phyloP scores from a whole-genome alignment of 2,888 invertebrate species.

The Chrysolina americana region DNA sequence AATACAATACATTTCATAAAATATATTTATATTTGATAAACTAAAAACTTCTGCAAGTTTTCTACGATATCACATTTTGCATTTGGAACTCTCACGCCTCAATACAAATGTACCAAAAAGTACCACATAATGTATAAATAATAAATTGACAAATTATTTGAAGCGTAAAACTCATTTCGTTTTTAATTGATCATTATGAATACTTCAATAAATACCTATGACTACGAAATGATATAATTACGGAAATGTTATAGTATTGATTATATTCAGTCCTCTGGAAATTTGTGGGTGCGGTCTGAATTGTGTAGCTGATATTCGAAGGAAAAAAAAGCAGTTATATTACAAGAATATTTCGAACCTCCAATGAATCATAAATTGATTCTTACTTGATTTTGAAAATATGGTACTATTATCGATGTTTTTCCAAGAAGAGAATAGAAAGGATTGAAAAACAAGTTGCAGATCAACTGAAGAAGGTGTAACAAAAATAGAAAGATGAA shows the following conservation, averaged over 20 bases:
- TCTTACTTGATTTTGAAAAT: too few relatives aligned
- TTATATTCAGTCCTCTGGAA: not conserved
- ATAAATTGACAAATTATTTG: constrained; percentile 14
- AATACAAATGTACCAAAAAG: constrained; percentile 44
- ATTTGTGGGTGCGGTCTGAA: not conserved
- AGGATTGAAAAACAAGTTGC: too few relatives aligned
- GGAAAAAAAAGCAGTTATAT: too few relatives aligned
- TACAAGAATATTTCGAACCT: too few relatives aligned
- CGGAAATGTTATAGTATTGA: not conserved
- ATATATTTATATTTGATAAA: constrained; percentile 64
- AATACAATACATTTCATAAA: constrained; percentile 64
- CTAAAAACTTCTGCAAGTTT: constrained; percentile 65
- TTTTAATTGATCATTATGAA: constrained; percentile 22
- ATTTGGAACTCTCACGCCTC: constrained; percentile 63
- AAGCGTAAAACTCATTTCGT: constrained; percentile 18
- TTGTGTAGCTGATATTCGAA: not conserved
- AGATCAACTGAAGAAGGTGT: too few relatives aligned
- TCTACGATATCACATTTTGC: constrained; percentile 67
- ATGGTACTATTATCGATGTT: too few relatives aligned
- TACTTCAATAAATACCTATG: constrained; percentile 38
- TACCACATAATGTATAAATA: not conserved
- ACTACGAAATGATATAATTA: constrained; percentile 11
- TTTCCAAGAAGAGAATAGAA: too few relatives aligned
- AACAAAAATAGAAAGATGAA: too few relatives aligned
- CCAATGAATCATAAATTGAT: too few relatives aligned